Evolutionary conservation across 2,888 invertebrate species (phyloP).

Genomic region (Andrena fulva): DNA sequence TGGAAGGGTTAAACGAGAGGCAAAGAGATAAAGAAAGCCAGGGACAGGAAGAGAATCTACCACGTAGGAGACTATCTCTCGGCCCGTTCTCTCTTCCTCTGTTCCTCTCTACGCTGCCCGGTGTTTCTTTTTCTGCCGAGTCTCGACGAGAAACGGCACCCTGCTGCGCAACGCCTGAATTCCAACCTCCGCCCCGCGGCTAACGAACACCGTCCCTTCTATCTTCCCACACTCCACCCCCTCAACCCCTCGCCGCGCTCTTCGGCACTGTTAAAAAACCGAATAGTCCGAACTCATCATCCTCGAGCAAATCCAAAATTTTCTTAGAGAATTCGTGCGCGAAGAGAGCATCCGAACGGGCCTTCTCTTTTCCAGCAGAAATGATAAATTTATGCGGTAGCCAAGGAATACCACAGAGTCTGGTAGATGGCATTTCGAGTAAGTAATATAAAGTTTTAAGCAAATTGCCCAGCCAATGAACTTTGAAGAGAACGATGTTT

Average conservation of each 20-base stretch:
- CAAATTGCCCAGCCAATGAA: not conserved
- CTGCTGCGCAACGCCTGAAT: slow-evolving; percentile 82
- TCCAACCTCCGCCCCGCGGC: slow-evolving; percentile 81
- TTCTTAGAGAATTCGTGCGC: too few species aligned
- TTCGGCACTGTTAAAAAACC: not conserved
- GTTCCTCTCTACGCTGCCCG: slow-evolving; percentile 19
- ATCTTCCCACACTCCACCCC: slow-evolving; percentile 32
- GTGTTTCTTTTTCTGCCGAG: slow-evolving; percentile 54
- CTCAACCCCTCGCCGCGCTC: not conserved
- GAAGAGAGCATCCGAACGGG: too few species aligned
- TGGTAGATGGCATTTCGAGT: not conserved
- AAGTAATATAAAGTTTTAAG: not conserved
- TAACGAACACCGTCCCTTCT: slow-evolving; percentile 79
- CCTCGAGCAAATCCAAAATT: too few species aligned
- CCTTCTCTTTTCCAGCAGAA: not conserved
- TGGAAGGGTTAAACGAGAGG: slow-evolving; percentile 33
- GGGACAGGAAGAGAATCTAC: slow-evolving; percentile 60
- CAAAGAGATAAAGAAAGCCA: slow-evolving; percentile 25
- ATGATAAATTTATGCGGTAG: not conserved
- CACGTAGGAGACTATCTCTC: slow-evolving; percentile 62
- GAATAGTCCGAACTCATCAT: not conserved
- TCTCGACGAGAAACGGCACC: slow-evolving; percentile 74
- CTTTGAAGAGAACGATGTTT: not conserved
- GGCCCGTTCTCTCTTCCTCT: slow-evolving; percentile 7
- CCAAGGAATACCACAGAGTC: not conserved